phyloP scores from a whole-genome alignment of 2,888 invertebrate genomes.

The Podabrus alpinus region DNA sequence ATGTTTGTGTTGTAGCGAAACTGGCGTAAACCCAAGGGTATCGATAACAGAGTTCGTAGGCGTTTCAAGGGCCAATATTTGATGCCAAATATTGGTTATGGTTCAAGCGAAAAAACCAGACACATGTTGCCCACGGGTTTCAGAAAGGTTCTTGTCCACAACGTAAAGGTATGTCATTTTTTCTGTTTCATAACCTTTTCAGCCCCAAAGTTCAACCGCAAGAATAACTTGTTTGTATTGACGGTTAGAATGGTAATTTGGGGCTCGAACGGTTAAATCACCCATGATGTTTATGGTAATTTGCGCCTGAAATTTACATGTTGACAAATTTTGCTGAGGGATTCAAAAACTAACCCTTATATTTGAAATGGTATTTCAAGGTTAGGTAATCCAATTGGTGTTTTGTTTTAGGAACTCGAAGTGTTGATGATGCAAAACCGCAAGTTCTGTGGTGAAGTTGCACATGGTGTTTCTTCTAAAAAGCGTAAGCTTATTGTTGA shows the following conservation, averaged over 20 bases:
- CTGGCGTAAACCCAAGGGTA: slow-evolving; percentile 99
- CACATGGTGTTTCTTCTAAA: slow-evolving; percentile 96
- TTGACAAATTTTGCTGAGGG: slow-evolving; percentile 45
- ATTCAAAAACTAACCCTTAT: background rate
- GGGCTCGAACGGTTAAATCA: too few species aligned
- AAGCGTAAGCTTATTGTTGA: slow-evolving; percentile 96
- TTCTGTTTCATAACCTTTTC: too few species aligned
- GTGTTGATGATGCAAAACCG: slow-evolving; percentile 99
- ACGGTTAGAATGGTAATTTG: too few species aligned
- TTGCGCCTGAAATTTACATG: slow-evolving; percentile 53
- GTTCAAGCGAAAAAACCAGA: slow-evolving; percentile 90
- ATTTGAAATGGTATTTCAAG: background rate
- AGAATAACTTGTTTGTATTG: too few species aligned
- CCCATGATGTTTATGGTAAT: slow-evolving; percentile 54
- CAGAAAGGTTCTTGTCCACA: slow-evolving; percentile 91
- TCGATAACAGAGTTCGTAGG: slow-evolving; percentile 98
- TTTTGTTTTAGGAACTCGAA: slow-evolving; percentile 79
- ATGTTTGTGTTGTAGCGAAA: slow-evolving; percentile 67
- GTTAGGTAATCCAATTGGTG: background rate
- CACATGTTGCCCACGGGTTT: slow-evolving; percentile 98
- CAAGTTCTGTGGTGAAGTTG: slow-evolving; percentile 96
- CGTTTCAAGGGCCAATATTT: slow-evolving; percentile 98
- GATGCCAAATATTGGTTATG: slow-evolving; percentile 99
- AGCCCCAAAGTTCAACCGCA: too few species aligned
- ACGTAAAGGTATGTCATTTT: slow-evolving; percentile 76